Evolutionary conservation across 2,888 invertebrate genomes (phyloP), one percentile per base, ranked within the genome.

Genomic region (Stenodema calcarata): DNA sequence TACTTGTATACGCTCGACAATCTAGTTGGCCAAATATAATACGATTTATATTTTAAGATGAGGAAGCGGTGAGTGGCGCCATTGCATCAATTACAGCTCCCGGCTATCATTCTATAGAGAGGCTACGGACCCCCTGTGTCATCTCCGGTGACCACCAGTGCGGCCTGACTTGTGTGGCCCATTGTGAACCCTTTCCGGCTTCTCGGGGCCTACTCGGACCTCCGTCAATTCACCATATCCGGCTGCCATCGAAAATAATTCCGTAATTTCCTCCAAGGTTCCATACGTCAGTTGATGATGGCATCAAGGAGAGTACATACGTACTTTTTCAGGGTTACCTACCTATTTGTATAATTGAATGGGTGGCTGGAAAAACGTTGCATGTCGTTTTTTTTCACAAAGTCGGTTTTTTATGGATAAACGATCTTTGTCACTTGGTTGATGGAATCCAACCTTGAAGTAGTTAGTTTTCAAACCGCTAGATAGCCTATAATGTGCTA

Each of bases 111-210:
- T 12, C 47, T 47, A 47, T 47, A 47, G 47, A 47, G 12, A 47
- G 47, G 47, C 47, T 47, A 12, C 6, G 54, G 54, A 54, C 54
- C 54, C 54, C 18, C 54, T 18, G 54, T 73, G 28, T 73, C 73
- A 76, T 44, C 76, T 76, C 76, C 76, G 76, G 76, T 44, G 76
- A 76, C 76, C 76, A 76, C 76, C 76, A 76, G 18, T 12, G 76
- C 16, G 42, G 76, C 7, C 76, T 76, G 41, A 76, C 76, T 76
- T 76, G 76, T 76, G 76, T 76, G 76, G 76, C 76, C 76, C 44
- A 76, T 76, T 76, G 76, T 76, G 42, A 23, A 18, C 42, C 35
- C 35, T 27, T 75, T 35, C 75, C 69, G 69, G 69, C 23, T 69
- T 18, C 23, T 27, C 69, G 28, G 69, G 18, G 18, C n/a, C 16